Percentiles rank a stretch among this genome's conserved stretches.
Evolutionary conservation across 2,888 invertebrate species (phyloP).

Genomic region (Vesta saturnalis): DNA sequence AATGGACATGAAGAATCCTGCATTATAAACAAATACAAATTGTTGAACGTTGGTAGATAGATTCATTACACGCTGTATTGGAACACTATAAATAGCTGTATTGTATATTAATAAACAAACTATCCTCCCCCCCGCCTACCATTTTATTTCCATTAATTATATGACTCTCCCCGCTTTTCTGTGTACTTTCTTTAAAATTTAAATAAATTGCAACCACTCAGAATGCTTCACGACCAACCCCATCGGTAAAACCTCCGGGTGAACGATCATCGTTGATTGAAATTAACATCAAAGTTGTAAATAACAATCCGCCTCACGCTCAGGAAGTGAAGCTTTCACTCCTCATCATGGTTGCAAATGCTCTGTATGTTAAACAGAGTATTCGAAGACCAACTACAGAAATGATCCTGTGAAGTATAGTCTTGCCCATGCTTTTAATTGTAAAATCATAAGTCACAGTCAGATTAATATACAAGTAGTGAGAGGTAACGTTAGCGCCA

Average conservation of each 20-base stretch:
- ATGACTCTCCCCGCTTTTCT: too few relatives aligned
- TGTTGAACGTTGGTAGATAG: too few relatives aligned
- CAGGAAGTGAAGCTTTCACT: conserved; percentile 64
- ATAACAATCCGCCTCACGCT: conserved; percentile 63
- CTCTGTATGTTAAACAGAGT: conserved; percentile 65
- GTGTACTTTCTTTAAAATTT: background rate
- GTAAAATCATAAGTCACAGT: too few relatives aligned
- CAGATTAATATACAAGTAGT: background rate
- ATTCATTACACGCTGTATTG: too few relatives aligned
- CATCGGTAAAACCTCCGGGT: conserved; percentile 27
- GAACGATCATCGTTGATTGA: conserved; percentile 58
- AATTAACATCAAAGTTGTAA: conserved; percentile 32
- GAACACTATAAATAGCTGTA: too few relatives aligned
- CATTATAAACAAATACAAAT: too few relatives aligned
- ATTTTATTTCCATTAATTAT: too few relatives aligned
- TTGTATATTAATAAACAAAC: too few relatives aligned
- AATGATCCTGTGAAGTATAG: conserved; percentile 73
- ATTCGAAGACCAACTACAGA: conserved; percentile 72
- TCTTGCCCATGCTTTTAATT: conserved; percentile 46
- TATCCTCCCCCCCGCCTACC: too few relatives aligned
- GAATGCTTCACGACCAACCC: conserved; percentile 51
- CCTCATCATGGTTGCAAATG: conserved; percentile 68
- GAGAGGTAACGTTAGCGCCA: background rate
- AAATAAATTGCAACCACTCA: conserved; percentile 49
- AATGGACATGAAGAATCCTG: too few relatives aligned